phyloP scores from a whole-genome alignment of 2,888 invertebrate genomes.

The Carpatolechia fugitivella region DNA sequence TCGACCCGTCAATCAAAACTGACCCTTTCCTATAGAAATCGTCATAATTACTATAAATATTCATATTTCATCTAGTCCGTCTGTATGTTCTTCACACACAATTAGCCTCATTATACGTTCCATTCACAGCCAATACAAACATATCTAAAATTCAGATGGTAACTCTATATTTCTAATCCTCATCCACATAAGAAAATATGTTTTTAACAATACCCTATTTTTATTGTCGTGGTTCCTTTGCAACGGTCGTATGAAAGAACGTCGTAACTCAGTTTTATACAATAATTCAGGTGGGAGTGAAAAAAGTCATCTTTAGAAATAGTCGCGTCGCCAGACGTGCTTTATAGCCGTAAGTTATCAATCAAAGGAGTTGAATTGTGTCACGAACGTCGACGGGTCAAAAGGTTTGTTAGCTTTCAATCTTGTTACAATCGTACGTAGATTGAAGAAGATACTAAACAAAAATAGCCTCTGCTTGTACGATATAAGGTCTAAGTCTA shows the following conservation, averaged over 20 bases:
- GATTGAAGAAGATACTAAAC: no score
- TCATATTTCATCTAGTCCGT: constrained; percentile 48
- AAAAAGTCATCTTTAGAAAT: constrained; percentile 27
- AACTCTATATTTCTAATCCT: constrained; percentile 66
- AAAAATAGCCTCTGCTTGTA: no score
- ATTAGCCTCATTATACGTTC: constrained; percentile 71
- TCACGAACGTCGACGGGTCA: constrained; percentile 41
- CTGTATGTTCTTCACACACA: constrained; percentile 66
- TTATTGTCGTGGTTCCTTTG: constrained; percentile 67
- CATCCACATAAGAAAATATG: constrained; percentile 67
- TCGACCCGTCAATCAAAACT: constrained; percentile 41
- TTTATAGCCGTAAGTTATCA: constrained; percentile 43
- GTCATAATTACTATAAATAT: constrained; percentile 63
- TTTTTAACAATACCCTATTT: constrained; percentile 64
- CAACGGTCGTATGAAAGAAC: constrained; percentile 30
- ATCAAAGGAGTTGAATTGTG: constrained; percentile 45
- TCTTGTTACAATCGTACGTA: constrained; percentile 22
- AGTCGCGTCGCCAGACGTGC: constrained; percentile 26
- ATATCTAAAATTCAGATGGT: constrained; percentile 71
- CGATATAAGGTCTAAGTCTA: no score
- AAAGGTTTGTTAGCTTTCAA: constrained; percentile 35
- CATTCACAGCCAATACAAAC: constrained; percentile 58
- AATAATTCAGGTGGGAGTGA: constrained; percentile 29
- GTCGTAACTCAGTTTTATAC: constrained; percentile 33
- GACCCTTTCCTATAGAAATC: constrained; percentile 30